Evolutionary conservation across 2,888 invertebrate species (phyloP).

Genomic region (Magallana nippona): DNA sequence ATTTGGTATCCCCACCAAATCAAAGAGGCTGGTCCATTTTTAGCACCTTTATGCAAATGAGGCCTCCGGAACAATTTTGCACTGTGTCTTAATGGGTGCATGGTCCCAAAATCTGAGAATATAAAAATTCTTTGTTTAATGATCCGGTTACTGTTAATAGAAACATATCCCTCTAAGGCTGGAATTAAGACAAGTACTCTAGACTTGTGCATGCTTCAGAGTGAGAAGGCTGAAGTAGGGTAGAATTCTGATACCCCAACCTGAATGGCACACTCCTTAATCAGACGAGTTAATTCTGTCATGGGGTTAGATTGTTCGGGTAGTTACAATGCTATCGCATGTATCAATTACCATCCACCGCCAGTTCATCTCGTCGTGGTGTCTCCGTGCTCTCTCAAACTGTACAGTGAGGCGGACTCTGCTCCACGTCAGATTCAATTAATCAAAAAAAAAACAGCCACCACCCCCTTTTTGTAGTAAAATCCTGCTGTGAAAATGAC

Average conservation of each 20-base stretch:
- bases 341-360: not conserved
- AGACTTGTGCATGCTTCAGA: not conserved
- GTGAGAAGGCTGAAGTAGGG: conserved; percentile 11
- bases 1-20: conserved; percentile 3
- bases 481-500: no score
- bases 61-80: not conserved
- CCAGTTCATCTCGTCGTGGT: not conserved
- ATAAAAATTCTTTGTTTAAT: not conserved
- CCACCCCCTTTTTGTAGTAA: not conserved
- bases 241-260: not conserved
- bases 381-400: conserved; percentile 19
- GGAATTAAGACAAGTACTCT: not conserved
- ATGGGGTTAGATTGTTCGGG: conserved; percentile 18
- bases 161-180: not conserved
- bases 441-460: not conserved
- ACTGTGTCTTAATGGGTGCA: not conserved
- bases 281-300: conserved; percentile 3
- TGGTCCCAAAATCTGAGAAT: conserved; percentile 5
- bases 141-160: conserved; percentile 8
- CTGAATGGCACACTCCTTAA: not conserved
- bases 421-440: not conserved
- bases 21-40: conserved; percentile 29
- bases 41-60: conserved; percentile 36
- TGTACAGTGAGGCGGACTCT: not conserved
- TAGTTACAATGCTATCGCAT: conserved; percentile 12